Evolutionary conservation across 2,888 invertebrate species (phyloP), one percentile per base, ranked within the genome.

Genomic region (Hirudinaria manillensis): DNA sequence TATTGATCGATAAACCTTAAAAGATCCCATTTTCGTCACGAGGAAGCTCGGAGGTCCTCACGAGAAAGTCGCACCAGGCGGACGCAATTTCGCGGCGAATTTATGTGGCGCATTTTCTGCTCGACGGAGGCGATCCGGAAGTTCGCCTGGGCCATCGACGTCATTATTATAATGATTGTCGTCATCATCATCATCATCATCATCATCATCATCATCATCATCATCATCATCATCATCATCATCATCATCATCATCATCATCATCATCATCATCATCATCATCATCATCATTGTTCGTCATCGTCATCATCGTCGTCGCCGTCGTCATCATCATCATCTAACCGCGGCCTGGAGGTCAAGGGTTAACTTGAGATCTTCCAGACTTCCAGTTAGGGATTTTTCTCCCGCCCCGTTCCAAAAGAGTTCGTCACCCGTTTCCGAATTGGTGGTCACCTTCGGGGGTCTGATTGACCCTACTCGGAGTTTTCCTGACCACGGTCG

Each of bases 171-270:
- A 4, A 61, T 61, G 1, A 45, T 45, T 7, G 13, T 61, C 13
- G 19, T 27, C n/a, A 16, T 67, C 34, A 34, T 67, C 67, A 34
- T 67, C 67, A 34, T 67, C 67, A 67, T 67, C 71, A 70, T 70
- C 73, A 70, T 70, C 71, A 36, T 70, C 71, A 70, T 70, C 71
- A 70, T 70, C 71, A 70, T 45, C 71, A 70, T 36, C 71, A 70
- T 36, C 71, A 70, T 36, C 71, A 70, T 21, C 71, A 36, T 70
- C 71, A 71, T 71, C 71, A 71, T 51, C 71, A 71, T 71, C 71
- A 71, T 34, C 51, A 71, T 51, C 71, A 71, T 51, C 51, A 71
- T 71, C 51, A 71, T 34, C 51, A 51, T 51, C 51, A 71, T 34
- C 71, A 51, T n/a, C 51, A 71, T 34, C 51, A 71, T 34, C 71